Conservation (phyloP, 1,140 invertebrate genomes). For the Drosophila elegans region DNA sequence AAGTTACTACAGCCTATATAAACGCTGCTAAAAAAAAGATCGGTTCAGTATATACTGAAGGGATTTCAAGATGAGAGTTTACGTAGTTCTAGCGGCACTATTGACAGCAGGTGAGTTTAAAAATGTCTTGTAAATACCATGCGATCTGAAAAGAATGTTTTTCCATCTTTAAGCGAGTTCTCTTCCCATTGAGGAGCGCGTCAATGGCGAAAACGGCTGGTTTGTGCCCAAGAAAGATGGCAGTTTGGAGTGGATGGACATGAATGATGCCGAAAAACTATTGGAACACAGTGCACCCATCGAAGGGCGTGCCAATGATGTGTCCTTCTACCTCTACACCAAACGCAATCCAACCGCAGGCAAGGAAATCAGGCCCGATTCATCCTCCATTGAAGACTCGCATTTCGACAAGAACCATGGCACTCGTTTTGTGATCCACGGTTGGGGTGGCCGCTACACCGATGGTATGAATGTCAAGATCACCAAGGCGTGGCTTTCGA, state of each 20-base stretch:
- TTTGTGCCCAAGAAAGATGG: slow-evolving; percentile 48
- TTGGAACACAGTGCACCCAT: not conserved
- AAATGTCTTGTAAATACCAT: no score
- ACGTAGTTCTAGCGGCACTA: slow-evolving; percentile 10
- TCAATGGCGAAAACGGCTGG: slow-evolving; percentile 57
- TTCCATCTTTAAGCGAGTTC: slow-evolving; percentile 32
- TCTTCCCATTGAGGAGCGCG: slow-evolving; percentile 39
- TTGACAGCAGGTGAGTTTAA: slow-evolving; percentile 30
- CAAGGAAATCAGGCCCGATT: slow-evolving; percentile 32
- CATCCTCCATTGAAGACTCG: slow-evolving; percentile 41
- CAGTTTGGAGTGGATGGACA: slow-evolving; percentile 41
- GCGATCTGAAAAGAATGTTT: rapidly evolving
- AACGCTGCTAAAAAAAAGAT: not conserved
- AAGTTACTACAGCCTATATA: slow-evolving; percentile 3
- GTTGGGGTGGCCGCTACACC: slow-evolving; percentile 49
- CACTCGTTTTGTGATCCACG: slow-evolving; percentile 73
- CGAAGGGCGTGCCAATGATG: slow-evolving; percentile 40
- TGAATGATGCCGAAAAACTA: slow-evolving; percentile 39
- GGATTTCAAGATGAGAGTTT: slow-evolving; percentile 30
- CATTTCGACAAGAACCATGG: slow-evolving; percentile 62
- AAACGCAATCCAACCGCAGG: slow-evolving; percentile 34
- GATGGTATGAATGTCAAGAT: slow-evolving; percentile 47
- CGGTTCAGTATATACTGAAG: not conserved
- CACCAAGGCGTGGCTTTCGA: slow-evolving; percentile 84
- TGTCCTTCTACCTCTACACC: slow-evolving; percentile 72